Conservation (phyloP, 2,888 invertebrate species). For the Morpho achilles region DNA sequence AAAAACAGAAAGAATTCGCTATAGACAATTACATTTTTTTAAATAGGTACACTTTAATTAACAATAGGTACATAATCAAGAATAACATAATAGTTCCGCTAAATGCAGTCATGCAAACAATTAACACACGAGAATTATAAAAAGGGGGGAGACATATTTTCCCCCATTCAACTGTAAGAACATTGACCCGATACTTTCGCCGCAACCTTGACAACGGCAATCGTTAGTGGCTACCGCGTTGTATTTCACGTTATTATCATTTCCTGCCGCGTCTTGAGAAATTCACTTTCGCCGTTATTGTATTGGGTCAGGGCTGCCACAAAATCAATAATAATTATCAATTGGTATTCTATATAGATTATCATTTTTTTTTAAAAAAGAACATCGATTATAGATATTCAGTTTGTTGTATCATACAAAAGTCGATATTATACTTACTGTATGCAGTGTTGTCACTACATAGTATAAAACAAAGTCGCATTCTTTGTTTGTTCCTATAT, state of each 20-base stretch:
- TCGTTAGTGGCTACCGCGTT: constrained; percentile 31
- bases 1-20: too few relatives aligned
- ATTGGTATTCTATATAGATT: too few relatives aligned
- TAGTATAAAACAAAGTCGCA: too few relatives aligned
- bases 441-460: too few relatives aligned
- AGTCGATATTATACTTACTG: too few relatives aligned
- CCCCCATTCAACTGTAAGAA: constrained; percentile 29
- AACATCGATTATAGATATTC: too few relatives aligned
- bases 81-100: constrained; percentile 17
- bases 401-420: too few relatives aligned
- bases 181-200: constrained; percentile 69
- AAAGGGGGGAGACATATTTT: constrained; percentile 24
- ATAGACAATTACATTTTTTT: too few relatives aligned
- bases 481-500: too few relatives aligned
- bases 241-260: constrained; percentile 48
- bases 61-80: too few relatives aligned
- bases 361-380: too few relatives aligned
- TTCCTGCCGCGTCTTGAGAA: constrained; percentile 63
- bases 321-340: background rate
- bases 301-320: constrained; percentile 9
- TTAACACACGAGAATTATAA: constrained; percentile 17
- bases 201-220: constrained; percentile 63
- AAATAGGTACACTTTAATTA: too few relatives aligned
- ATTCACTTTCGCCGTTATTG: constrained; percentile 64
- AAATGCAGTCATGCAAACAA: constrained; percentile 36